Evolutionary conservation across 2,888 invertebrate genomes (phyloP).

Genomic region (Lithophane semibrunnea): DNA sequence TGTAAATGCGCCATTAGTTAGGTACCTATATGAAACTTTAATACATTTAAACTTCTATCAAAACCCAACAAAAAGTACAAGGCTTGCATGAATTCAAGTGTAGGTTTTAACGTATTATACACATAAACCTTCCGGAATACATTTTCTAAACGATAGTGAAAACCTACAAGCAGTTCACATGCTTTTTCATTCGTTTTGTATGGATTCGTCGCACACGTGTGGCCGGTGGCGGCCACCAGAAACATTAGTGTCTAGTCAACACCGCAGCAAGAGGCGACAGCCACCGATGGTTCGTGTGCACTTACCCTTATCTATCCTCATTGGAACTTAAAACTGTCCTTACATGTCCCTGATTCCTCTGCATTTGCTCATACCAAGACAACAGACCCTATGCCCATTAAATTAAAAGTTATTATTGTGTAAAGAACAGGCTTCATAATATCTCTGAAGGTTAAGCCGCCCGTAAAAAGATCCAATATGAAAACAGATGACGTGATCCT

Average conservation of each 20-base stretch:
- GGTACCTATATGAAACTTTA: too few relatives aligned
- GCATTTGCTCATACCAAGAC: background rate
- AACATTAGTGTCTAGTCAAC: background rate
- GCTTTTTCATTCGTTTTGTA: background rate
- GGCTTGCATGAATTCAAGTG: too few relatives aligned
- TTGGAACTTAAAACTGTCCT: background rate
- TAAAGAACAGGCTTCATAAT: slow-evolving; percentile 42
- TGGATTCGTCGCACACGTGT: background rate
- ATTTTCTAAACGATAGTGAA: too few relatives aligned
- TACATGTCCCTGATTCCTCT: slow-evolving; percentile 7
- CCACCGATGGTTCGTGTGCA: background rate
- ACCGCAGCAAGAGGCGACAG: background rate
- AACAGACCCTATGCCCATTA: background rate
- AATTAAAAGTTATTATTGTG: slow-evolving; percentile 20
- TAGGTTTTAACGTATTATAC: too few relatives aligned
- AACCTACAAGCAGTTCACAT: background rate
- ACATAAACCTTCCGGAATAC: too few relatives aligned
- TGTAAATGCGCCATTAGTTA: too few relatives aligned
- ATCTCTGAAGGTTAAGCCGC: slow-evolving; percentile 22
- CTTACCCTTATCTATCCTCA: background rate
- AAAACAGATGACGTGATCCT: slow-evolving; percentile 54
- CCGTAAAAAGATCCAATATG: slow-evolving; percentile 57
- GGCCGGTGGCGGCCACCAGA: background rate
- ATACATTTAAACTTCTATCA: too few relatives aligned
- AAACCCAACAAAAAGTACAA: too few relatives aligned